Percentiles rank a stretch among this genome's conserved stretches.
Conservation (phyloP, 2,113 vertebrate genomes). For the Carlito syrichta region DNA sequence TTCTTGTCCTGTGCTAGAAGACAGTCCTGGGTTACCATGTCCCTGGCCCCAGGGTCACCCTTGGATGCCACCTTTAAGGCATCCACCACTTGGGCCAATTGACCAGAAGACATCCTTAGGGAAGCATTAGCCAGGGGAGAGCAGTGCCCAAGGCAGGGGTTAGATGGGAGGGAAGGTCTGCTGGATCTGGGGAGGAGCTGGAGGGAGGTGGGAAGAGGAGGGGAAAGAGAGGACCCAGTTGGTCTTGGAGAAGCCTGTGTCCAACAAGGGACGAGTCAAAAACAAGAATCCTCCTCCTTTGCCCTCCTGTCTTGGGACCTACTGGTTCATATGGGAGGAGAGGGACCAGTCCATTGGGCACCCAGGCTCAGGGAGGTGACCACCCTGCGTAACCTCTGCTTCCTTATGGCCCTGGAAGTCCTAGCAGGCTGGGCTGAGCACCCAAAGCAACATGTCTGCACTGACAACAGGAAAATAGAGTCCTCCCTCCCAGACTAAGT, state of each 20-base stretch:
- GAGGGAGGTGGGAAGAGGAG: not conserved
- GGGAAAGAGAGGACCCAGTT: too few species aligned
- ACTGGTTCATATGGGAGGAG: not conserved
- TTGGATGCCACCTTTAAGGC: not conserved
- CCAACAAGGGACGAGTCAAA: not conserved
- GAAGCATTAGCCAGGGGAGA: not conserved
- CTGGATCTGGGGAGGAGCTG: not conserved
- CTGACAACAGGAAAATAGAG: not conserved
- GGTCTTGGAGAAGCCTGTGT: not conserved
- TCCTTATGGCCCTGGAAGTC: not conserved
- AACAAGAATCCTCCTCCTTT: too few species aligned
- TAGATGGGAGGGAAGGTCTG: not conserved
- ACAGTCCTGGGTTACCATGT: not conserved
- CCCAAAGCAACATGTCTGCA: not conserved
- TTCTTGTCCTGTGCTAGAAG: not conserved
- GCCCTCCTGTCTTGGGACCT: rapidly evolving
- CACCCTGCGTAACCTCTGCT: not conserved
- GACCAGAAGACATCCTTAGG: not conserved
- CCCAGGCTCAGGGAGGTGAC: not conserved
- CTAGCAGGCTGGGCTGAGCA: not conserved
- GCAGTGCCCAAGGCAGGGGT: rapidly evolving
- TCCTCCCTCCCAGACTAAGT: rapidly evolving
- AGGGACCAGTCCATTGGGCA: rapidly evolving
- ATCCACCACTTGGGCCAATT: too few species aligned
- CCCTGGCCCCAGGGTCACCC: not conserved